Conservation (phyloP, 1,140 invertebrate genomes). For the Nasonia giraulti region DNA sequence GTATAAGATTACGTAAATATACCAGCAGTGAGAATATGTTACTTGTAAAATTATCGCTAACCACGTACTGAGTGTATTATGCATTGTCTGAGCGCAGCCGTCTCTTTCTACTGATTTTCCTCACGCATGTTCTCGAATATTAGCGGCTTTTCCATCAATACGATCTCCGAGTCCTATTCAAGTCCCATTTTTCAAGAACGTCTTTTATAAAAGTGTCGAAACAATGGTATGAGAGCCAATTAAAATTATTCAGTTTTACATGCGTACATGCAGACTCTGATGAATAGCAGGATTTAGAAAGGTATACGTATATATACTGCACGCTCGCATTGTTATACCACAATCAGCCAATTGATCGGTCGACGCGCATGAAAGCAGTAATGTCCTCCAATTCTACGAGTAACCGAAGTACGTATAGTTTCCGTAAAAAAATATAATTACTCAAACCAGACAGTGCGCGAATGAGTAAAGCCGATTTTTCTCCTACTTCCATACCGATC, state of each 20-base stretch:
- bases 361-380: not conserved
- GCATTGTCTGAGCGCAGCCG: not conserved
- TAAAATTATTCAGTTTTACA: not conserved
- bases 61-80: no score
- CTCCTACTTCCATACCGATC: not conserved
- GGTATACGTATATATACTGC: not conserved
- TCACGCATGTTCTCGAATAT: not conserved
- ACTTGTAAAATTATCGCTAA: no score
- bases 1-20: no score
- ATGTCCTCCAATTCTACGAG: not conserved
- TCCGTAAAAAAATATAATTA: no score
- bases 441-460: no score
- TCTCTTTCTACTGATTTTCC: not conserved
- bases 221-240: not conserved
- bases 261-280: not conserved
- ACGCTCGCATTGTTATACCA: not conserved
- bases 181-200: not conserved
- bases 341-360: not conserved
- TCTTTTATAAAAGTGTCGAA: not conserved
- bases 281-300: not conserved
- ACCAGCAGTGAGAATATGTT: no score
- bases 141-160: not conserved
- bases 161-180: not conserved
- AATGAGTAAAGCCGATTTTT: not conserved
- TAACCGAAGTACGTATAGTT: no score